Percentiles rank a stretch among this genome's conserved stretches.
Evolutionary conservation across 2,113 vertebrate species (phyloP).

Genomic region (Puffinus mauretanicus): DNA sequence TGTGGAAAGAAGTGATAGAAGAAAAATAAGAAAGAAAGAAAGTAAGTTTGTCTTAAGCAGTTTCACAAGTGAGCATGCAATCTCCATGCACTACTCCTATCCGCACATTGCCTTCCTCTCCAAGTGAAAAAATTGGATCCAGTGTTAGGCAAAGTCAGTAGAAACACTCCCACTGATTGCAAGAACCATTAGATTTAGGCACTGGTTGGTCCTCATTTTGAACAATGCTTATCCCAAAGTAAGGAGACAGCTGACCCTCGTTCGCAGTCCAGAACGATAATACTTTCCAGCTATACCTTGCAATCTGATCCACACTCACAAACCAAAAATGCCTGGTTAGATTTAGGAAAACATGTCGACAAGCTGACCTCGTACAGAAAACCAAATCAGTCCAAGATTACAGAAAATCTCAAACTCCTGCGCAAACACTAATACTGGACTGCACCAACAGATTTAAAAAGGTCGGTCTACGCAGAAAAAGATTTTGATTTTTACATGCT

Average conservation of each 20-base stretch:
- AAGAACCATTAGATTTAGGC: neutral
- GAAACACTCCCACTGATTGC: neutral
- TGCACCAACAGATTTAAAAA: neutral
- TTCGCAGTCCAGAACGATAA: neutral
- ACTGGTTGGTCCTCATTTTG: neutral
- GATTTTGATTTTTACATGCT: neutral
- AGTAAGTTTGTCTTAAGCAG: neutral
- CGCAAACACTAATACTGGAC: neutral
- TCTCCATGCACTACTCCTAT: conserved; percentile 54
- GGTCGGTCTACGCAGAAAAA: neutral
- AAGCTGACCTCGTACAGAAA: neutral
- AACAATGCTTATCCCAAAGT: neutral
- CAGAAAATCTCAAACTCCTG: neutral
- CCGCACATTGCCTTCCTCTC: neutral
- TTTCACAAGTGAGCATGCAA: conserved; percentile 67
- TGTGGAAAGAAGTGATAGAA: conserved; percentile 78
- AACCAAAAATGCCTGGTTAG: neutral
- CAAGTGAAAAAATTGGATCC: neutral
- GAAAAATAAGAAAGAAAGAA: conserved; percentile 70
- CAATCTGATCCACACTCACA: neutral
- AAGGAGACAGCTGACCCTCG: neutral
- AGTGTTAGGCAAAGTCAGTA: neutral
- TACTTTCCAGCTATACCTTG: neutral
- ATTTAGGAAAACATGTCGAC: neutral
- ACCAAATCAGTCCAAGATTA: neutral